Percentiles rank a stretch among this genome's conserved stretches.
Conservation (phyloP, 2,113 vertebrate genomes). For the Chamaea fasciata region DNA sequence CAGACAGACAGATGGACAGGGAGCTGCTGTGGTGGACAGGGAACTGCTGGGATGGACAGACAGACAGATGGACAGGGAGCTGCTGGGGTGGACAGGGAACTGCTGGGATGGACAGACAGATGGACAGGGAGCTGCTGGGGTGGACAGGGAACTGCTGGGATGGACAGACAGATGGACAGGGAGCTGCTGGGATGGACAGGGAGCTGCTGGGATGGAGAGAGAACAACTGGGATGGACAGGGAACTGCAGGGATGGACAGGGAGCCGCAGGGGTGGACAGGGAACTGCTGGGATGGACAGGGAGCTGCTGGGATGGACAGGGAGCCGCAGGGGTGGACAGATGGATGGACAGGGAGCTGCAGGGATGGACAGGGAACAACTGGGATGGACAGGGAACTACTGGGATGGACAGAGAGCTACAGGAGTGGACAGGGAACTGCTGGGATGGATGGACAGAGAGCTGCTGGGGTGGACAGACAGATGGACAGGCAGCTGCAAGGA, state of each 20-base stretch:
- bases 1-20: no score
- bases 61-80: neutral
- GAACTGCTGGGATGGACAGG: neutral
- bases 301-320: neutral
- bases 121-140: rapidly evolving
- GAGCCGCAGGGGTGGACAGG: rapidly evolving
- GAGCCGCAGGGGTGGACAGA: no score
- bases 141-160: rapidly evolving
- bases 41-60: no score
- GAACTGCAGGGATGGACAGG: rapidly evolving
- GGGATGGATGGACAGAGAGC: no score
- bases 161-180: neutral
- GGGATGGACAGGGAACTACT: no score
- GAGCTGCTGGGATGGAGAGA: no score
- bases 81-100: rapidly evolving
- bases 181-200: neutral
- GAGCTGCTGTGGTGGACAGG: rapidly evolving
- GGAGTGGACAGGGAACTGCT: no score
- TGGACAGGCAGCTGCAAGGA: no score
- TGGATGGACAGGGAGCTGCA: no score
- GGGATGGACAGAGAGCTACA: no score
- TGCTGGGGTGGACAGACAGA: no score
- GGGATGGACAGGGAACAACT: no score
- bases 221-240: neutral
- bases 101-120: neutral